These are phyloP conservation scores for Corythoichthys intestinalis DNA, from an alignment of 2,113 vertebrate species.

Conservation along the genomic window DNA sequence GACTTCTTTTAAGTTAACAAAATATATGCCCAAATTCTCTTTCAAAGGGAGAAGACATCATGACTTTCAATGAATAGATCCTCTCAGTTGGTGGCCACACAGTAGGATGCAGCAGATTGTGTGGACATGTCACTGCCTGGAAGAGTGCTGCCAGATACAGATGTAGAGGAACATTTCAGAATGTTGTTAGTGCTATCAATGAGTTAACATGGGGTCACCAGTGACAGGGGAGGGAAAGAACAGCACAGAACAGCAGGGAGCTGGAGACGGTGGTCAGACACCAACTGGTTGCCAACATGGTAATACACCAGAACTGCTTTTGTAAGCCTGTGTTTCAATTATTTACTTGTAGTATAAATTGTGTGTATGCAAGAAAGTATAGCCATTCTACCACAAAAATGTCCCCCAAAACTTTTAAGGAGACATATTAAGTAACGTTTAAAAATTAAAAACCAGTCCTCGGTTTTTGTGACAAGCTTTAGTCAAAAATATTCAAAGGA, in stretches of 20 bases:
- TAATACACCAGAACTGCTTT: conserved; percentile 8
- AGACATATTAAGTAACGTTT: neutral
- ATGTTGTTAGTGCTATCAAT: conserved; percentile 24
- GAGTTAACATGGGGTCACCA: conserved; percentile 60
- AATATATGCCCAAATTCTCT: neutral
- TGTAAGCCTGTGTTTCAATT: neutral
- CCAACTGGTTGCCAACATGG: conserved; percentile 22
- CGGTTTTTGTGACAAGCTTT: neutral
- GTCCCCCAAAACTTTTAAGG: neutral
- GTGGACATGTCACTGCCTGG: conserved; percentile 22
- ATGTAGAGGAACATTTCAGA: conserved; percentile 20
- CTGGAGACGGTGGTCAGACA: conserved; percentile 62
- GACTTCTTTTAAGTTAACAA: neutral
- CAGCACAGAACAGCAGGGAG: conserved; percentile 52
- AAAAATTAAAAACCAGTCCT: neutral
- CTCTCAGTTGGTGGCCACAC: conserved; percentile 41
- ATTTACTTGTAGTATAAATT: neutral
- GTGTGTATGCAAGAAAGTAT: neutral
- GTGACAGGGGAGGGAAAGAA: conserved; percentile 40
- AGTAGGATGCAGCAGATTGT: conserved; percentile 49
- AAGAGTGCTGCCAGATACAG: conserved; percentile 24
- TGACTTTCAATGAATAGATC: conserved; percentile 44
- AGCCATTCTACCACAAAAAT: neutral
- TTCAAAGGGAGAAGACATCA: conserved; percentile 36
- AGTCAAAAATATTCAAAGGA: neutral